These are phyloP conservation scores for Aegithalos caudatus DNA, from an alignment of 2,113 vertebrate species.

Conservation along the genomic window DNA sequence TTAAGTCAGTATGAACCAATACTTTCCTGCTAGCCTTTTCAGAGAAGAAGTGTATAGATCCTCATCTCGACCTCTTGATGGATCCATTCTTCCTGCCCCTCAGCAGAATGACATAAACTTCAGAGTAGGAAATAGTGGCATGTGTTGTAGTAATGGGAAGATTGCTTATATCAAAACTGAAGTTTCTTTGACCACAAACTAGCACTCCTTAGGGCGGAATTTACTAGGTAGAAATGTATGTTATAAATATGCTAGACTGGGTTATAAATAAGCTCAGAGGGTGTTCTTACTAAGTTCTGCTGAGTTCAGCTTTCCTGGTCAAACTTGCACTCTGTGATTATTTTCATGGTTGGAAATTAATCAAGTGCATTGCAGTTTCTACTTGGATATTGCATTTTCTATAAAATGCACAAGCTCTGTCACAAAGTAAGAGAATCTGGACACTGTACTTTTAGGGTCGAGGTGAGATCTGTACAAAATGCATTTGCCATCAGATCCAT, in stretches of 20 bases:
- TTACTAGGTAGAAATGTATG: background rate
- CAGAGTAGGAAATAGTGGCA: background rate
- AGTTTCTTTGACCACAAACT: background rate
- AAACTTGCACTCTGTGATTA: background rate
- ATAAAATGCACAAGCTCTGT: background rate
- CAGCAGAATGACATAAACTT: background rate
- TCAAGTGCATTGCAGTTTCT: background rate
- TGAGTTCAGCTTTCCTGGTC: background rate
- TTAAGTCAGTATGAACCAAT: background rate
- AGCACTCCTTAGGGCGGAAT: background rate
- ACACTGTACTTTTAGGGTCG: background rate
- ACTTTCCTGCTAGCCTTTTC: background rate
- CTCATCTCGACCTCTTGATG: background rate
- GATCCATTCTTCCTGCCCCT: background rate
- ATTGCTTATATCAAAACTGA: background rate
- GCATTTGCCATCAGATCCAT: background rate
- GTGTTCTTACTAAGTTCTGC: background rate
- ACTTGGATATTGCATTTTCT: background rate
- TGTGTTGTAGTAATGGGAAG: background rate
- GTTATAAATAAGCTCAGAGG: background rate
- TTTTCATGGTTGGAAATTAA: background rate
- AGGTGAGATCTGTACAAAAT: background rate
- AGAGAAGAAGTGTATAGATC: background rate
- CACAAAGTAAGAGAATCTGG: background rate
- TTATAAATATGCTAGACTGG: background rate